Evolutionary conservation across 2,113 vertebrate species (phyloP), one percentile per base, ranked within the genome.

Genomic region (Sapayoa aenigma): DNA sequence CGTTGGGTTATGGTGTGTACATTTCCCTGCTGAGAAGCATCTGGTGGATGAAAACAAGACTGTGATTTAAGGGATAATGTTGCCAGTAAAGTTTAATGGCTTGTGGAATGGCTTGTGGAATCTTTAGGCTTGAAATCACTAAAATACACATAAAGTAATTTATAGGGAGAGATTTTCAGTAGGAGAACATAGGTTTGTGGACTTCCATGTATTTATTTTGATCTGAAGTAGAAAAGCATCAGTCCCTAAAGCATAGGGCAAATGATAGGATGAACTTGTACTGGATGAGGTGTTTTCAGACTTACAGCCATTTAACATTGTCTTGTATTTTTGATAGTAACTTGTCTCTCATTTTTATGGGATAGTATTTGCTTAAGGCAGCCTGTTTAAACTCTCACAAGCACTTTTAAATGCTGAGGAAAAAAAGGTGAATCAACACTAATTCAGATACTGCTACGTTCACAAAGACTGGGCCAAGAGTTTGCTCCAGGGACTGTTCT

Each of bases 1-100:
- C 87, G 5, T 4, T 68, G 69, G 42, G 47, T 95, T 91, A 30
- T 52, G 2, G 0, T 90, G 71, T 94, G 84, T 94, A 73, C 67
- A 53, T 94, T 93, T 87, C 33, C 92, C 93, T 93, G 90, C 85
- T 95, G 95, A 78, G 92, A 86, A 83, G 84, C 79, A 88, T 83
- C 85, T 94, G 92, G 79, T 65, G 68, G 83, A 49, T 93, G 66
- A 47, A 91, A 92, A 84, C 60, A 90, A 83, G 85, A 8, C 71
- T 60, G 41, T 59, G 55, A 90, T 94, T 87, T 86, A 88, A 82
- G 42, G 30, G 30, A 55, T 66, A 83, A 76, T 55, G 24, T 62
- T 73, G 30, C 37, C 74, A 71, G 35, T 65, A 41, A 31, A 73
- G 28, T 82, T 67, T 73, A 79, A 74, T 80, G 50, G 50, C 16